Evolutionary conservation across 2,113 vertebrate genomes (phyloP).

Genomic region (Acrocephalus arundinaceus): DNA sequence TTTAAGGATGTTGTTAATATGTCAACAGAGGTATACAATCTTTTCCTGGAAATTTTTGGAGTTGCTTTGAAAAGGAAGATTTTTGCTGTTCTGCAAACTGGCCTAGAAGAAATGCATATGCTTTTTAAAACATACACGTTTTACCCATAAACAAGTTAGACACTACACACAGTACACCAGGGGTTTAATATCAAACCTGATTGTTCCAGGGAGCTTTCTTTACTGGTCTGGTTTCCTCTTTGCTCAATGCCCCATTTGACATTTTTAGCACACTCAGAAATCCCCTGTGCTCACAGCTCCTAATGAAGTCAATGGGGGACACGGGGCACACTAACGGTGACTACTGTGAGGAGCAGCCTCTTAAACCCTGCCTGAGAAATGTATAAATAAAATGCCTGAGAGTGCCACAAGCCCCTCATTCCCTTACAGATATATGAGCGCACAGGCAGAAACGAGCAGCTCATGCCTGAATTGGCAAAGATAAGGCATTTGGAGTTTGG

Average conservation of each 20-base stretch:
- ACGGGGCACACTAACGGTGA: not conserved
- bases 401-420: not conserved
- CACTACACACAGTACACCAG: not conserved
- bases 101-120: not conserved
- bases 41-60: not conserved
- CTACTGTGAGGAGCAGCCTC: not conserved
- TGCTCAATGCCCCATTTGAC: not conserved
- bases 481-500: not conserved
- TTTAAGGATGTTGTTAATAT: not conserved
- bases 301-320: slow-evolving; percentile 5
- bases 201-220: slow-evolving; percentile 19
- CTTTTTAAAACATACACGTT: not conserved
- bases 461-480: slow-evolving; percentile 10
- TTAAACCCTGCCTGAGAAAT: not conserved
- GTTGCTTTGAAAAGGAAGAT: not conserved
- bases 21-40: not conserved
- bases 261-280: slow-evolving; percentile 32
- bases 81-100: not conserved
- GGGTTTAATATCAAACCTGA: not conserved
- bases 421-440: not conserved
- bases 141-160: not conserved
- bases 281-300: not conserved
- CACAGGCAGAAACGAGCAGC: not conserved
- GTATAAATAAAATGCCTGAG: not conserved
- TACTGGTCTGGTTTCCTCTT: not conserved